phyloP scores from a whole-genome alignment of 1,140 invertebrate species.

The Mya arenaria region DNA sequence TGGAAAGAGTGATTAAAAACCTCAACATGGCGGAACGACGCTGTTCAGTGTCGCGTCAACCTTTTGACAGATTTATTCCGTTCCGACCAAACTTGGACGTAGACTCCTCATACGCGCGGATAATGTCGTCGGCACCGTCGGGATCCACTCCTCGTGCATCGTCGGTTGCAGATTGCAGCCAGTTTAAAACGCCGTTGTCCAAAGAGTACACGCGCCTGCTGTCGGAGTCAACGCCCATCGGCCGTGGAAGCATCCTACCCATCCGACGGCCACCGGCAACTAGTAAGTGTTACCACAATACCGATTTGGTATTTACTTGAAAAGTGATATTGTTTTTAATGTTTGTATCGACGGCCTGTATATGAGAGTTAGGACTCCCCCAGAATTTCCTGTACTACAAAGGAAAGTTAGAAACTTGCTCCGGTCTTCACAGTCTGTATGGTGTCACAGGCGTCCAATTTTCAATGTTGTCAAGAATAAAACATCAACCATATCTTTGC shows the following conservation, averaged over 20 bases:
- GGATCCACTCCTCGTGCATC: not conserved
- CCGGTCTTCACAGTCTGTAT: too few relatives aligned
- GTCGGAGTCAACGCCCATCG: constrained; percentile 34
- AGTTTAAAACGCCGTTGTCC: constrained; percentile 13
- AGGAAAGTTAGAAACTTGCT: too few relatives aligned
- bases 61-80: constrained; percentile 54
- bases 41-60: not conserved
- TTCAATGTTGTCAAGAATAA: too few relatives aligned
- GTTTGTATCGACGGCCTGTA: too few relatives aligned
- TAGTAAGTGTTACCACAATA: too few relatives aligned
- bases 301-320: too few relatives aligned
- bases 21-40: constrained; percentile 25
- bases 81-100: constrained; percentile 51
- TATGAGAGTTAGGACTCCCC: too few relatives aligned
- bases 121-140: constrained; percentile 6
- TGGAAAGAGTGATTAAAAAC: not conserved
- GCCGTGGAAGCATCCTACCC: constrained; percentile 36
- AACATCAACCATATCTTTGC: too few relatives aligned
- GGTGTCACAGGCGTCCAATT: too few relatives aligned
- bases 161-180: not conserved
- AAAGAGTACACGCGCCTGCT: constrained; percentile 27
- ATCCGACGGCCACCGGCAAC: constrained; percentile 7
- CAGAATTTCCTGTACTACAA: too few relatives aligned
- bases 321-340: too few relatives aligned
- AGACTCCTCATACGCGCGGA: constrained; percentile 39